Evolutionary conservation across 2,888 invertebrate genomes (phyloP).

Genomic region (Calameuta pallipes): DNA sequence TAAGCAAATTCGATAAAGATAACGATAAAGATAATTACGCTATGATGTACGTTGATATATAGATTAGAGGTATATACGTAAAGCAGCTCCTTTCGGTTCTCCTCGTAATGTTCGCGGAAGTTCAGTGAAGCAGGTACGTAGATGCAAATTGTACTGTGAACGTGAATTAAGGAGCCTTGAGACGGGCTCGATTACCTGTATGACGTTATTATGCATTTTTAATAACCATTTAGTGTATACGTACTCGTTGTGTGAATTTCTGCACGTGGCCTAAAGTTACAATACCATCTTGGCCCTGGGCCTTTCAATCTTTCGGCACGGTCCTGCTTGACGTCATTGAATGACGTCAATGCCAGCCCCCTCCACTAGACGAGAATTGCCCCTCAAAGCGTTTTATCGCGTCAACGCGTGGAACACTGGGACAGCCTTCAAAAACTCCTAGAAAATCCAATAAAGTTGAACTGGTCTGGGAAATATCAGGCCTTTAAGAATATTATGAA

Average conservation of each 20-base stretch:
- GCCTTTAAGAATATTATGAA: background rate
- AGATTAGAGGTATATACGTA: background rate
- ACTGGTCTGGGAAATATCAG: background rate
- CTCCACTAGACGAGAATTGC: constrained; percentile 22
- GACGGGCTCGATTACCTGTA: background rate
- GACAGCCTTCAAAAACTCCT: constrained; percentile 3
- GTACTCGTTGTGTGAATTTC: background rate
- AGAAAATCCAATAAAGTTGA: background rate
- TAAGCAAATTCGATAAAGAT: background rate
- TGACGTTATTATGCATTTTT: background rate
- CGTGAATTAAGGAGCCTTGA: background rate
- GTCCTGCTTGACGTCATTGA: constrained; percentile 59
- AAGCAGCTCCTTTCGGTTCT: background rate
- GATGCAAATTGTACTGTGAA: background rate
- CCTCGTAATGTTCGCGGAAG: background rate
- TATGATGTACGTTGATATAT: background rate
- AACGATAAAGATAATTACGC: background rate
- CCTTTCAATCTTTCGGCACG: constrained; percentile 40
- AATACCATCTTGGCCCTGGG: constrained; percentile 24
- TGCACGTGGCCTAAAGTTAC: background rate
- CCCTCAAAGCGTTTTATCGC: constrained; percentile 16
- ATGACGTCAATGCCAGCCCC: constrained; percentile 59
- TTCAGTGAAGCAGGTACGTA: background rate
- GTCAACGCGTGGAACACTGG: constrained; percentile 14
- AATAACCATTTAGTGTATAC: background rate